phyloP scores from a whole-genome alignment of 2,113 vertebrate genomes.

The Synchiropus splendidus region DNA sequence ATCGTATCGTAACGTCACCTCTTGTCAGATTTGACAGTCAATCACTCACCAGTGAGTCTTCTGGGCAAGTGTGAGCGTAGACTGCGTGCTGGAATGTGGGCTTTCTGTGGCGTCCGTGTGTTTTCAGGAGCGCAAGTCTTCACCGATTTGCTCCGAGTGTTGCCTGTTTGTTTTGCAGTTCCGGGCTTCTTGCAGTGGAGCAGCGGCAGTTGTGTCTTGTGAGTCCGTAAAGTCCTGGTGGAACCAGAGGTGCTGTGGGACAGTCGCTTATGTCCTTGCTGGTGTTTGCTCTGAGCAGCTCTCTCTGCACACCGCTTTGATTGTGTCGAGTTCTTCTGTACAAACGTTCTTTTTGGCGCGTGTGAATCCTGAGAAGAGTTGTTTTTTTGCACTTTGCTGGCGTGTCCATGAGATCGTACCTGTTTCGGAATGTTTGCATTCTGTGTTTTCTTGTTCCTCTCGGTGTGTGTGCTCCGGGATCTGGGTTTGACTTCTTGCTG shows the following conservation, averaged over 20 bases:
- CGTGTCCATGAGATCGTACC: slow-evolving; percentile 11
- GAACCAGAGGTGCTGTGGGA: slow-evolving; percentile 4
- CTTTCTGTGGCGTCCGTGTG: background rate
- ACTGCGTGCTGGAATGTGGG: slow-evolving; percentile 1
- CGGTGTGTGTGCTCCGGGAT: background rate
- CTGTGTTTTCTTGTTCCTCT: slow-evolving; percentile 11
- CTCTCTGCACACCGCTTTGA: slow-evolving; percentile 10
- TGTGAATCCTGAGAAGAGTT: slow-evolving; percentile 13
- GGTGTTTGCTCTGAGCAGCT: background rate
- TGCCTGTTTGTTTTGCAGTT: slow-evolving; percentile 2
- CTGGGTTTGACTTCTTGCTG: slow-evolving; percentile 4
- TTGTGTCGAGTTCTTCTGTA: slow-evolving; percentile 2
- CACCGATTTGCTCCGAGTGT: slow-evolving; percentile 3
- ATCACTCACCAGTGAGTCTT: slow-evolving; percentile 26
- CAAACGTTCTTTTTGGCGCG: slow-evolving; percentile 6
- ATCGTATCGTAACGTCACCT: too few species aligned
- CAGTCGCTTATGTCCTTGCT: background rate
- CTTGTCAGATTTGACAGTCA: too few species aligned
- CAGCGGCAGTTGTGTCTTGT: slow-evolving; percentile 2
- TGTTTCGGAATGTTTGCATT: background rate
- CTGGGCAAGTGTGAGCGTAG: slow-evolving; percentile 24
- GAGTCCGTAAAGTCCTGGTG: slow-evolving; percentile 31
- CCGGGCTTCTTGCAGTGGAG: background rate
- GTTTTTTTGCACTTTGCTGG: slow-evolving; percentile 11
- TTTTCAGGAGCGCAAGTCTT: slow-evolving; percentile 9